Base-by-base conservation (phyloP, 2,888 invertebrate species). In the Agrotis exclamationis region DNA sequence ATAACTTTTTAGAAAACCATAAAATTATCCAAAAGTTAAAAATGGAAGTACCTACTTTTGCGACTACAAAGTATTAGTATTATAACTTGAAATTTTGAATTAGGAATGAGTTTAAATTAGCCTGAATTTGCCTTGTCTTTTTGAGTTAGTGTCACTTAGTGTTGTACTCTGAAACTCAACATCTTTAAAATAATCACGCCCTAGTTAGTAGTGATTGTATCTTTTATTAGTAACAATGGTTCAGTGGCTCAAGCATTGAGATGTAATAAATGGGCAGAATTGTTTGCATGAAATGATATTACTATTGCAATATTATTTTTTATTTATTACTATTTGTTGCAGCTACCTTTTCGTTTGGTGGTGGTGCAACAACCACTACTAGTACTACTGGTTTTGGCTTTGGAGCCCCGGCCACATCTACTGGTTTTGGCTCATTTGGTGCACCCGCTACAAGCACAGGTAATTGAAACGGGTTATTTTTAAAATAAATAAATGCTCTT, bases 311-410 rank as follows among this genome's bases (percentile, higher is more conserved):
- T 6, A 7, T 33, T 33, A 33, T 33, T 6, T 33, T 33, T 33
- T 39, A 39, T 33, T 33, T 33, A 33, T 39, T 39, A 44, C 66
- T 56, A 11, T 70, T 39, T 72, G 57, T 92, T 93, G 14, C 88
- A 96, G 96, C 96, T 50, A 85, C 93, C 33, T 96, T 96, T 90
- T 92, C 96, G 16, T 96, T 96, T 89, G 97, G 97, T n/a, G 91
- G 94, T 54, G 95, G 96, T 60, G 95, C 97, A 22, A 94, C 96
- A 1, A 94, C 96, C 11, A 95, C 96, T 48, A 94, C 96, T 48
- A 39, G 39, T 39, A 93, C 93, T 39, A 95, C 97, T 76, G 88
- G 96, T 81, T 94, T 95, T 86, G 91, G 68, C n/a, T 95, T 95
- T 84, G 95, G 95, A 13, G 91, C 96, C 20, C 92, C 96, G 7